These are phyloP conservation scores for Cotesia typhae DNA, from an alignment of 1,140 invertebrate species.

Conservation along the genomic window DNA sequence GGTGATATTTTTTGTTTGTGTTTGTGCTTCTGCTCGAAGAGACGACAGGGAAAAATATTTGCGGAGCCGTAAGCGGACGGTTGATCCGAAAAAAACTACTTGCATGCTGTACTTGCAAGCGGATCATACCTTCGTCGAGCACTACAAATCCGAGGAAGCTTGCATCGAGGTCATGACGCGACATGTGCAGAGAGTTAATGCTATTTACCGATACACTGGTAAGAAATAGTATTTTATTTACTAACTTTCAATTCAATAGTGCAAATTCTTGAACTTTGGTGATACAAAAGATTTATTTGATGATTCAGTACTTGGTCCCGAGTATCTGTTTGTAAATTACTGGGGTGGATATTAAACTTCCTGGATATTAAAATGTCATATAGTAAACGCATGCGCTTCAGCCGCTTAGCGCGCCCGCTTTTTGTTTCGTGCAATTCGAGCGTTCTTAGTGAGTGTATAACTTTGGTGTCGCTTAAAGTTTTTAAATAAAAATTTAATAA, in stretches of 20 bases:
- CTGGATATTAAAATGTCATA: no score
- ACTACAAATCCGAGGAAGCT: constrained; percentile 88
- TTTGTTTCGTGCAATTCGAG: no score
- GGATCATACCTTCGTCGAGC: constrained; percentile 88
- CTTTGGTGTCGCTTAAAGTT: no score
- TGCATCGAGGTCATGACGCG: constrained; percentile 90
- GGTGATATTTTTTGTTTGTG: not conserved
- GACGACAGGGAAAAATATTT: constrained; percentile 33
- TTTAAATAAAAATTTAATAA: no score
- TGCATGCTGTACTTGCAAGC: constrained; percentile 90
- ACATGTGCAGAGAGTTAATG: constrained; percentile 88
- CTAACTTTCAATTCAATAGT: not conserved
- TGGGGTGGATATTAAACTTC: no score
- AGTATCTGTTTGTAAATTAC: no score
- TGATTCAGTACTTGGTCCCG: no score
- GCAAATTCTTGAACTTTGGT: no score
- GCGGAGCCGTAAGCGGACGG: constrained; percentile 67
- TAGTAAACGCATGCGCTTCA: no score
- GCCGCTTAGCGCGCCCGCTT: no score
- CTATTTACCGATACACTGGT: constrained; percentile 87
- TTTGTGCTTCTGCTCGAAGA: constrained; percentile 2
- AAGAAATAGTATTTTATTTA: constrained; percentile 45
- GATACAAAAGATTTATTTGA: no score
- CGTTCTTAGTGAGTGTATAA: no score
- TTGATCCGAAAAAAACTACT: constrained; percentile 76